phyloP scores from a whole-genome alignment of 2,113 vertebrate species.

The Anoura caudifer region DNA sequence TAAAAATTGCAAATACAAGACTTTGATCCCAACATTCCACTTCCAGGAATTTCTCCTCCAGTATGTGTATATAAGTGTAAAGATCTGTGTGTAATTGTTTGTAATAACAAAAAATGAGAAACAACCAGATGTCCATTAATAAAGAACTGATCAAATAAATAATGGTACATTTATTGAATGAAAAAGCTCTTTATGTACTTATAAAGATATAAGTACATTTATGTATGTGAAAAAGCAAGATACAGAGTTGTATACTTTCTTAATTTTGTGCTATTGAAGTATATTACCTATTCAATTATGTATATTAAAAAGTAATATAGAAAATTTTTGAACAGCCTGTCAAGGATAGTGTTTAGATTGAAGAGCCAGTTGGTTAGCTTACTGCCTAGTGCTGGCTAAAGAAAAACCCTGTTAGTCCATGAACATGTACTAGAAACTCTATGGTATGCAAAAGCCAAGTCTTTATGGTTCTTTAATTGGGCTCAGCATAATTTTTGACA shows the following conservation, averaged over 20 bases:
- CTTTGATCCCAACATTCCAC: slow-evolving; percentile 9
- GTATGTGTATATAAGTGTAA: neutral
- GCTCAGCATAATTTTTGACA: slow-evolving; percentile 11
- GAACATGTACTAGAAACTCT: neutral
- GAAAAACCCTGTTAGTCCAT: neutral
- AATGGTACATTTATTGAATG: neutral
- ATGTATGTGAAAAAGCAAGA: neutral
- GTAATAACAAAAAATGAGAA: slow-evolving; percentile 41
- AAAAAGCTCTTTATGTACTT: neutral
- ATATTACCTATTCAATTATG: neutral
- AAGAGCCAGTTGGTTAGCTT: neutral
- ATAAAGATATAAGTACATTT: too few species aligned
- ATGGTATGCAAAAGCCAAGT: neutral
- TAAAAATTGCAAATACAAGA: neutral
- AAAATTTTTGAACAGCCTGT: neutral
- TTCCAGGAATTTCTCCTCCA: neutral
- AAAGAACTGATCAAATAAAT: neutral
- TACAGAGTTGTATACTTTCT: neutral
- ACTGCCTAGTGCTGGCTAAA: neutral
- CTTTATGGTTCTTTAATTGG: slow-evolving; percentile 3
- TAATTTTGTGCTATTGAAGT: neutral
- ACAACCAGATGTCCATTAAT: neutral
- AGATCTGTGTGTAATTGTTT: neutral
- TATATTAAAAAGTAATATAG: neutral
- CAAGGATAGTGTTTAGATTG: neutral